A percentile compares a stretch with the other conserved stretches of the same genome.
phyloP scores from a whole-genome alignment of 1,140 invertebrate genomes.

The Drosophila murphyi region DNA sequence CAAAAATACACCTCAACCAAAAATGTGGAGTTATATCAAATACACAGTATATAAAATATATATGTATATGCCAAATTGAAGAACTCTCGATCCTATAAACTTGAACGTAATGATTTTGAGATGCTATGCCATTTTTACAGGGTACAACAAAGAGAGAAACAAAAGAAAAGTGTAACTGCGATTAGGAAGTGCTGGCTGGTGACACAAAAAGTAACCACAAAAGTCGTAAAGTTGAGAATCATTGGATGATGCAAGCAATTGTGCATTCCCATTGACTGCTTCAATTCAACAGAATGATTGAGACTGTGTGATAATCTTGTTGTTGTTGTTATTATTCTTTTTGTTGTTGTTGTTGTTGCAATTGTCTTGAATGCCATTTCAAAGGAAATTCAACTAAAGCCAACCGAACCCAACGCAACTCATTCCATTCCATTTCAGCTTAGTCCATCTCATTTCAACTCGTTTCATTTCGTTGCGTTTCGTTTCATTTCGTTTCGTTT shows the following conservation, averaged over 20 bases:
- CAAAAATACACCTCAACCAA: too few relatives aligned
- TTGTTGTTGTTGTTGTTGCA: not conserved
- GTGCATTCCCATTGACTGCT: conserved; percentile 14
- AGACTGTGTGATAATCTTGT: conserved; percentile 10
- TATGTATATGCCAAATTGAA: too few relatives aligned
- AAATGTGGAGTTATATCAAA: too few relatives aligned
- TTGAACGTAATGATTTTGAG: too few relatives aligned
- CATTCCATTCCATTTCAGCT: conserved; percentile 5
- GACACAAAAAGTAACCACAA: not conserved
- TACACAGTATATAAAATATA: too few relatives aligned
- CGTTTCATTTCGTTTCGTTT: conserved; percentile 5
- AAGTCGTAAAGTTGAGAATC: conserved; percentile 11
- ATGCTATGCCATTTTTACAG: too few relatives aligned
- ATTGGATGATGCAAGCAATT: conserved; percentile 34
- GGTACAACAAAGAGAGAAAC: not conserved
- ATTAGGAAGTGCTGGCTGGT: not conserved
- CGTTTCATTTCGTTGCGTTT: conserved; percentile 9
- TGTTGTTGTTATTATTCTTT: not conserved
- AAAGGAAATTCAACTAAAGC: not conserved
- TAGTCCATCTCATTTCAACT: too few relatives aligned
- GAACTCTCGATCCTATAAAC: too few relatives aligned
- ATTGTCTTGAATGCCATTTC: not conserved
- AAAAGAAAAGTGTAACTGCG: not conserved
- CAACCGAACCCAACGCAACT: not conserved
- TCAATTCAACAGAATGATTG: not conserved